phyloP scores from a whole-genome alignment of 1,140 invertebrate genomes.

The Neodiprion virginianus region DNA sequence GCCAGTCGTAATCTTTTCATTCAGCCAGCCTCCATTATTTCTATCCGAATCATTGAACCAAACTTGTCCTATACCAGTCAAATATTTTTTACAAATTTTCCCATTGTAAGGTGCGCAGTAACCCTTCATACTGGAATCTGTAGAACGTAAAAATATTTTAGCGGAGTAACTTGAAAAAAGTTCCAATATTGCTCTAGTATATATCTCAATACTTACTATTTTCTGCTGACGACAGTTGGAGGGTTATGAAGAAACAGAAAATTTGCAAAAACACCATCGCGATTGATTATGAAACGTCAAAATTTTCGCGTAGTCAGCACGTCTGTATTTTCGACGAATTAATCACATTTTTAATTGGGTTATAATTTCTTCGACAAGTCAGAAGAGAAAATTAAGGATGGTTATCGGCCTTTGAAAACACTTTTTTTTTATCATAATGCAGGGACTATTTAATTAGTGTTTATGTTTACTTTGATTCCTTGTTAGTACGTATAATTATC shows the following conservation, averaged over 20 bases:
- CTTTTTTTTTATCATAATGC: too few species aligned
- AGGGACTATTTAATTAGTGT: too few species aligned
- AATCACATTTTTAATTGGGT: background rate
- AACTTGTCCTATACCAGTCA: conserved; percentile 74
- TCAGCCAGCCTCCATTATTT: conserved; percentile 75
- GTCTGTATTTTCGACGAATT: background rate
- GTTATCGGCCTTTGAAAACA: too few species aligned
- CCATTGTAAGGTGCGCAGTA: conserved; percentile 90
- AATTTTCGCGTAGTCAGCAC: background rate
- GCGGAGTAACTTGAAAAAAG: too few species aligned
- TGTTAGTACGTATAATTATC: too few species aligned
- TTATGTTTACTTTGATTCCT: too few species aligned
- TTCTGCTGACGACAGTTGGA: background rate
- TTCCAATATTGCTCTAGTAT: too few species aligned
- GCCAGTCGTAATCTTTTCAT: conserved; percentile 82
- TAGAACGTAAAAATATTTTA: background rate
- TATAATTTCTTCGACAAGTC: too few species aligned
- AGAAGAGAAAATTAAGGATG: too few species aligned
- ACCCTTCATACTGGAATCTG: conserved; percentile 51
- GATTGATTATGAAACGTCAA: background rate
- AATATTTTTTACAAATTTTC: conserved; percentile 83
- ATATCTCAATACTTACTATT: background rate
- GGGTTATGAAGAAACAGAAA: background rate
- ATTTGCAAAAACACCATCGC: conserved; percentile 5
- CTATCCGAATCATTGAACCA: conserved; percentile 80